These are phyloP conservation scores for Conistra vaccinii DNA, from an alignment of 2,888 invertebrate species.

Conservation along the genomic window DNA sequence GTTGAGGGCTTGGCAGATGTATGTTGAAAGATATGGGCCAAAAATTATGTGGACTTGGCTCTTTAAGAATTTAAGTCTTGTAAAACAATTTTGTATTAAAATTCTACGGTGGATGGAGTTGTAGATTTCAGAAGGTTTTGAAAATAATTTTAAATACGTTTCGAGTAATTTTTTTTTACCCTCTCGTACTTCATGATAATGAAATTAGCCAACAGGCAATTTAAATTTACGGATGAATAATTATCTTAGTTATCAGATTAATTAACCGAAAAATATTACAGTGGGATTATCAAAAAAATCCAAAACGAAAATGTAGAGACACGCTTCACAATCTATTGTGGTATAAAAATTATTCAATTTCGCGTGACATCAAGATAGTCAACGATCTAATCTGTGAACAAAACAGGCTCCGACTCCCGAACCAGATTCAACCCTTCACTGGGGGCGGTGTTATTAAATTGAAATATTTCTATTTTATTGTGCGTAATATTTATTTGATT, in stretches of 20 bases:
- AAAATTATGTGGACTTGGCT: constrained; percentile 18
- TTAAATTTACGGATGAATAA: constrained; percentile 18
- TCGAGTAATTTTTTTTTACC: neutral
- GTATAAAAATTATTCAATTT: constrained; percentile 86
- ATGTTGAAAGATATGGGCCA: constrained; percentile 55
- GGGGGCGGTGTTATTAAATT: constrained; percentile 88
- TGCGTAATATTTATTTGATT: constrained; percentile 91
- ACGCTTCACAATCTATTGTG: constrained; percentile 76
- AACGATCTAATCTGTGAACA: constrained; percentile 82
- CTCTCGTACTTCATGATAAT: neutral
- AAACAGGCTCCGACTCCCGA: constrained; percentile 76
- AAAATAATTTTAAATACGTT: neutral
- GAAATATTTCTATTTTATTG: constrained; percentile 90
- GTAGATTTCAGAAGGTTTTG: neutral
- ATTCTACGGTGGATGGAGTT: neutral
- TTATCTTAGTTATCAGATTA: constrained; percentile 58
- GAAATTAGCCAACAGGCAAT: neutral
- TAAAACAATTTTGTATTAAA: neutral
- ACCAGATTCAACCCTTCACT: constrained; percentile 86
- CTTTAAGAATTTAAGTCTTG: constrained; percentile 11
- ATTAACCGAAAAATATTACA: constrained; percentile 69
- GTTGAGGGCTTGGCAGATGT: constrained; percentile 37
- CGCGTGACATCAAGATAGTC: constrained; percentile 87
- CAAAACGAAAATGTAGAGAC: constrained; percentile 70
- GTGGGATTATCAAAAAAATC: constrained; percentile 62